These are phyloP conservation scores for Acanthiza pusilla DNA, from an alignment of 2,797 vertebrate species.

Conservation along the genomic window DNA sequence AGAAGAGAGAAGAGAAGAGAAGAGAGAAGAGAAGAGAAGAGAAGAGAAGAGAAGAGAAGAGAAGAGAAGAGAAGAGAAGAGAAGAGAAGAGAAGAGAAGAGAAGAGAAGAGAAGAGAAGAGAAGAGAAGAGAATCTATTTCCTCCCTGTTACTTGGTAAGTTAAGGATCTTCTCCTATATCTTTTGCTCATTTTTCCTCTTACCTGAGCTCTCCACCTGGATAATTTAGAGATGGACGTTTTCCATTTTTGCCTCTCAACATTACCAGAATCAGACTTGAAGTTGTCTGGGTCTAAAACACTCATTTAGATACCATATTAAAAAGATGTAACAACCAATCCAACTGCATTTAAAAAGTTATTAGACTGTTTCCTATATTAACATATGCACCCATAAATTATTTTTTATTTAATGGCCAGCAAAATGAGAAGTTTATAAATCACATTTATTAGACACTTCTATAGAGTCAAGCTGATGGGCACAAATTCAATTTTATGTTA, in stretches of 20 bases:
- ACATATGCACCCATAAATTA: background rate
- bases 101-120: too few species aligned
- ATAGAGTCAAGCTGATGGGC: constrained; percentile 12
- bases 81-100: too few species aligned
- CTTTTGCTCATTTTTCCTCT: background rate
- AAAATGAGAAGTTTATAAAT: constrained; percentile 74
- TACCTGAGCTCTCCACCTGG: background rate
- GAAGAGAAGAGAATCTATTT: background rate
- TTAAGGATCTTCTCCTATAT: background rate
- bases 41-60: too few species aligned
- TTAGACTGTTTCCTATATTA: constrained; percentile 5
- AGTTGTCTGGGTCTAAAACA: background rate
- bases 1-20: too few species aligned
- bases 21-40: too few species aligned
- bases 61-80: too few species aligned
- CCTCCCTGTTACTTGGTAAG: background rate
- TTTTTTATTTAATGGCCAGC: constrained; percentile 60
- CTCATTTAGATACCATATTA: background rate
- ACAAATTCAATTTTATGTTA: constrained; percentile 75
- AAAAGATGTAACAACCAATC: background rate
- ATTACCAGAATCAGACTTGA: background rate
- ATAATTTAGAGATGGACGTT: background rate
- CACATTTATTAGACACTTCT: constrained; percentile 70
- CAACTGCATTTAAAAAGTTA: background rate
- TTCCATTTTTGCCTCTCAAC: background rate